A percentile compares a stretch with the other conserved stretches of the same genome.
Conservation (phyloP, 2,888 invertebrate species). For the Idaea dimidiata region DNA sequence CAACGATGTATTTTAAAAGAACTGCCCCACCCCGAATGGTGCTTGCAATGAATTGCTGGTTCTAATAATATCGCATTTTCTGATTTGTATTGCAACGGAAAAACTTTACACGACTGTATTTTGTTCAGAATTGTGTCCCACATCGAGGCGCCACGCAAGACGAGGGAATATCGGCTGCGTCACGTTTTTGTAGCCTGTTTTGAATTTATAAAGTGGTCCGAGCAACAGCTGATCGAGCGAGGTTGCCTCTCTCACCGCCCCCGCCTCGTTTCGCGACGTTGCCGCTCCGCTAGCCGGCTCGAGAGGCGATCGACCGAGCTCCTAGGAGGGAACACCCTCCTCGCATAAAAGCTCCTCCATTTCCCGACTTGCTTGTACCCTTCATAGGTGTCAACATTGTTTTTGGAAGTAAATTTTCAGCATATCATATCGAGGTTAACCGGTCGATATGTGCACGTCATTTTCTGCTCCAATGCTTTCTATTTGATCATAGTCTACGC, state of each 20-base stretch:
- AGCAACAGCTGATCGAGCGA: constrained; percentile 72
- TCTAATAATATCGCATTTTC: not conserved
- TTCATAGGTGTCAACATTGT: constrained; percentile 33
- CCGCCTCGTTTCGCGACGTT: constrained; percentile 44
- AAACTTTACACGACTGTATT: no score
- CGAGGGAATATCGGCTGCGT: constrained; percentile 26
- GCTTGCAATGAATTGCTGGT: not conserved
- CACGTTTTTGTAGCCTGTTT: constrained; percentile 70
- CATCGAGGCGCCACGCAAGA: constrained; percentile 36
- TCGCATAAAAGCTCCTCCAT: constrained; percentile 52
- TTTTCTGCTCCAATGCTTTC: constrained; percentile 18
- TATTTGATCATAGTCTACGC: constrained; percentile 18
- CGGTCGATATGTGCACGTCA: constrained; percentile 34
- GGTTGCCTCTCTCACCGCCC: constrained; percentile 51
- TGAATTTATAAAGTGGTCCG: constrained; percentile 64
- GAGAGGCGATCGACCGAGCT: constrained; percentile 72
- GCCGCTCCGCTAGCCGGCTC: constrained; percentile 52
- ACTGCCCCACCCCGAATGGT: not conserved
- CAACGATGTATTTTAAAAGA: not conserved
- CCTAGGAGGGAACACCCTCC: constrained; percentile 37
- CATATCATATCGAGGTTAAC: constrained; percentile 41
- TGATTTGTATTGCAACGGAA: not conserved
- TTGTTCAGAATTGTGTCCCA: constrained; percentile 35
- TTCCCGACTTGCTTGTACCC: constrained; percentile 45
- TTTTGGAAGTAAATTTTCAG: constrained; percentile 33